phyloP scores from a whole-genome alignment of 2,888 invertebrate genomes.

The Fabriciana adippe region DNA sequence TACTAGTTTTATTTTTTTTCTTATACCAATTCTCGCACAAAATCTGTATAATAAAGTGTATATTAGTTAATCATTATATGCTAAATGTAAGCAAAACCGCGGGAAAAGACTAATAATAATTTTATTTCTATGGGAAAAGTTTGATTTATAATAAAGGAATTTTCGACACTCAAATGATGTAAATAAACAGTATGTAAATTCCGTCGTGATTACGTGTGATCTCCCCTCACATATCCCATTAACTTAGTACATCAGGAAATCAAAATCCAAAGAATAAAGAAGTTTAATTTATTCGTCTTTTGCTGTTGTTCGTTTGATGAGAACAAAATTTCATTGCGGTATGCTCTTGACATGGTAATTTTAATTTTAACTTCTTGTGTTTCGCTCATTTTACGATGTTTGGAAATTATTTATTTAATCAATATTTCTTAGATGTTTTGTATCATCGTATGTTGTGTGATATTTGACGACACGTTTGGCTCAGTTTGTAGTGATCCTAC shows the following conservation, averaged over 20 bases:
- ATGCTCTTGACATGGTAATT: conserved; percentile 50
- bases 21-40: too few species aligned
- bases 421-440: too few species aligned
- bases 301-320: conserved; percentile 52
- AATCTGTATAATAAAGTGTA: too few species aligned
- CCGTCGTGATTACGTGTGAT: conserved; percentile 1
- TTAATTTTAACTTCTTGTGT: conserved; percentile 27
- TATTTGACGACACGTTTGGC: too few species aligned
- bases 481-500: too few species aligned
- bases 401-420: too few species aligned
- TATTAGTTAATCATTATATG: background rate
- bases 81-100: too few species aligned
- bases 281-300: conserved; percentile 49
- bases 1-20: too few species aligned
- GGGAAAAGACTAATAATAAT: too few species aligned
- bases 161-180: conserved; percentile 1
- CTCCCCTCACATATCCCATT: conserved; percentile 11
- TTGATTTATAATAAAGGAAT: background rate
- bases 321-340: conserved; percentile 61
- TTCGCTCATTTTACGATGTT: background rate
- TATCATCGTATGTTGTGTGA: too few species aligned
- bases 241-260: conserved; percentile 17
- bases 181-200: conserved; percentile 14
- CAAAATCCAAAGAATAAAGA: conserved; percentile 45
- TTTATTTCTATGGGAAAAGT: background rate